phyloP scores from a whole-genome alignment of 1,140 invertebrate species.

The Streblospio benedicti region DNA sequence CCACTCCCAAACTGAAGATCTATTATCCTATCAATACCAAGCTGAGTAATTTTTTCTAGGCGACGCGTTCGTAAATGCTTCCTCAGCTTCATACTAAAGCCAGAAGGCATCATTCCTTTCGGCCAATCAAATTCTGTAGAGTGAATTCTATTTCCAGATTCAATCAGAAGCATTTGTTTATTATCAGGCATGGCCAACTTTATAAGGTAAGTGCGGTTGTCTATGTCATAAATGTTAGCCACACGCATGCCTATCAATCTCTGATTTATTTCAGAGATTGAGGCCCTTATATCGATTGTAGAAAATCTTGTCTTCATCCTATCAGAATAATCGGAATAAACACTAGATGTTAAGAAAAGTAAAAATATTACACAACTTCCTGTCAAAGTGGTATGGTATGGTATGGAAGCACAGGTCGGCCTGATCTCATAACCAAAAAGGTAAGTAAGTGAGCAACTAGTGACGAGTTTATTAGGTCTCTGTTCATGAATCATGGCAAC shows the following conservation, averaged over 20 bases:
- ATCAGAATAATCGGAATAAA: no score
- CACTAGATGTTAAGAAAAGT: no score
- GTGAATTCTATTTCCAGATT: conserved; percentile 90
- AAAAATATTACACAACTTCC: no score
- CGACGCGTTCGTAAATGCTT: conserved; percentile 97
- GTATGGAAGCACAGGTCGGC: no score
- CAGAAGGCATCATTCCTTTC: conserved; percentile 88
- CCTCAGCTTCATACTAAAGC: conserved; percentile 96
- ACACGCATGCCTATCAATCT: conserved; percentile 85
- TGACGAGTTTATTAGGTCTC: no score
- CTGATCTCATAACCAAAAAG: no score
- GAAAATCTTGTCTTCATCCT: conserved; percentile 85
- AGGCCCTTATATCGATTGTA: conserved; percentile 80
- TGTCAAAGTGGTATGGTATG: no score
- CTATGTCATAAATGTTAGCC: conserved; percentile 94
- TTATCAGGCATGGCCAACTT: conserved; percentile 61
- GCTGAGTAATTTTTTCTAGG: conserved; percentile 75
- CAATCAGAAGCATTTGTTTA: conserved; percentile 80
- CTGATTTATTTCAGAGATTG: conserved; percentile 48
- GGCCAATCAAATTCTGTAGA: conserved; percentile 96
- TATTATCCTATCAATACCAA: conserved; percentile 59
- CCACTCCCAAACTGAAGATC: conserved; percentile 55
- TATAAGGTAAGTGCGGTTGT: conserved; percentile 92
- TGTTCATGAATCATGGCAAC: no score
- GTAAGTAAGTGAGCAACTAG: no score